Base-by-base conservation (phyloP, 2,113 vertebrate species). In the Haemorhous mexicanus region DNA sequence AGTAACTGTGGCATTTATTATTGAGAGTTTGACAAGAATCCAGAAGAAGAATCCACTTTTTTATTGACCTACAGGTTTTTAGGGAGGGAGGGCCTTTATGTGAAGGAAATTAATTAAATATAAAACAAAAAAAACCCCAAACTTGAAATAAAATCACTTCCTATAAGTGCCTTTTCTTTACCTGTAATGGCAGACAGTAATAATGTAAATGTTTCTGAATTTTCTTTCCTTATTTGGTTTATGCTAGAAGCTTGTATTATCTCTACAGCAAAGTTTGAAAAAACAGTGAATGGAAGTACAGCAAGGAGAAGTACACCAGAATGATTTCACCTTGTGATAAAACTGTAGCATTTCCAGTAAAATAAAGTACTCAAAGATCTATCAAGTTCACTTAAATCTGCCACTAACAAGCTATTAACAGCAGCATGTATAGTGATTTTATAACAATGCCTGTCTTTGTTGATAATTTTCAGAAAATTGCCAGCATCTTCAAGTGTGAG, bases 391-490 rank as follows among this genome's bases (percentile, higher is more conserved):
- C 47, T 39, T 85, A 59, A 82, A 79, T 52, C 58, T 70, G 37
- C 37, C 39, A 50, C 68, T 67, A 67, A 67, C 23, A 50, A 64
- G 22, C 24, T 37, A 3, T 53, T 52, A n/a, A 41, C 24, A 69
- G 20, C 59, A 66, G 14, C n/a, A 16, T 55, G 4, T 69, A 10
- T 58, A 56, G 50, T 52, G 30, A 21, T 66, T 72, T 76, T 79
- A 8, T 93, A 32, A 87, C 62, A 68, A 32, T 52, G 72, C 35
- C 82, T 91, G 13, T 72, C 35, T 91, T 82, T 69, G 53, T 73
- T 69, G 66, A 44, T 62, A 41, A 85, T 85, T 88, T 88, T 53
- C 85, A 95, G 96, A 90, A 83, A 94, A 46, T 83, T 66, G 88
- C 90, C 52, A 69, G 13, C 23, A 17, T 77, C 37, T 96, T 96